These are phyloP conservation scores for Apamea crenata DNA, from an alignment of 2,888 invertebrate species.

Conservation along the genomic window DNA sequence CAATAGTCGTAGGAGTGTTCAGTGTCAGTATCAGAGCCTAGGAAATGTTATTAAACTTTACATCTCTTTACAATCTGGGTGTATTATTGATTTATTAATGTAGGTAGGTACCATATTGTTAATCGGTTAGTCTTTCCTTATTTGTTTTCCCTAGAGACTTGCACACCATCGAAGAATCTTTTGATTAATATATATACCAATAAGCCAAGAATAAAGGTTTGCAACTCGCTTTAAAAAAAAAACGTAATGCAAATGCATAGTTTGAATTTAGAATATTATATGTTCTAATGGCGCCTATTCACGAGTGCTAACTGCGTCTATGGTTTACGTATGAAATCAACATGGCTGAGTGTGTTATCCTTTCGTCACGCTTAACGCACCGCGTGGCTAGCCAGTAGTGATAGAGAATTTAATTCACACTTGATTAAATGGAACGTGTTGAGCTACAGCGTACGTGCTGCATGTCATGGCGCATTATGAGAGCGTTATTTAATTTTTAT, in stretches of 20 bases:
- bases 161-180: background rate
- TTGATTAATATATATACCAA: background rate
- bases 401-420: constrained; percentile 52
- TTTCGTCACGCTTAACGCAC: constrained; percentile 43
- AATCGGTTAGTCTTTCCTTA: background rate
- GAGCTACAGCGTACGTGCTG: constrained; percentile 35
- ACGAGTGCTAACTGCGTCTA: constrained; percentile 20
- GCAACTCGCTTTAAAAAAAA: background rate
- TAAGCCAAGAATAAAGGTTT: background rate
- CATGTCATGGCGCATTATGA: constrained; percentile 13
- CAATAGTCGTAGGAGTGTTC: background rate
- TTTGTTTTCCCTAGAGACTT: background rate
- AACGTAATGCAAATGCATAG: background rate
- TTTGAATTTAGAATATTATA: constrained; percentile 19
- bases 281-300: constrained; percentile 9
- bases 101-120: background rate
- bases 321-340: constrained; percentile 41
- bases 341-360: constrained; percentile 43
- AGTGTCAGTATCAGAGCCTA: background rate
- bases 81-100: background rate
- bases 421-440: constrained; percentile 41
- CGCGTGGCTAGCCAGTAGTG: constrained; percentile 30
- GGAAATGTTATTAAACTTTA: background rate
- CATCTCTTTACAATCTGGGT: background rate
- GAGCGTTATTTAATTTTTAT: constrained; percentile 8